Evolutionary conservation across 2,888 invertebrate genomes (phyloP), one percentile per base, ranked within the genome.

Genomic region (Pheosia gnoma): DNA sequence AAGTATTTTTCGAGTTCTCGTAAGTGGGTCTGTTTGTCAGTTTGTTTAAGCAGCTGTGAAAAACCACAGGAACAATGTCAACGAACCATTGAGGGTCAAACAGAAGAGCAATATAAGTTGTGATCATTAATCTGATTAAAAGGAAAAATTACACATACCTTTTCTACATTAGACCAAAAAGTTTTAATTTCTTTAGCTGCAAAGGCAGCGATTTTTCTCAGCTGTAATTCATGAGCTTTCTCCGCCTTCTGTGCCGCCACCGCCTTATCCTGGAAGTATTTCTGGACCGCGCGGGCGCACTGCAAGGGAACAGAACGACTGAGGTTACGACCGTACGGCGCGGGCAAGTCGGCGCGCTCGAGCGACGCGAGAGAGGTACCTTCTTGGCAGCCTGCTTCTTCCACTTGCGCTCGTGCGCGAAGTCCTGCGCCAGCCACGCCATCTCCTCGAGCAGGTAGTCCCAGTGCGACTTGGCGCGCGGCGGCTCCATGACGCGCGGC

Each of bases 401-500:
- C 98, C 98, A 99, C 87, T 98, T 99, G 68, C 99, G 95, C 90
- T 99, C 99, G 87, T 98, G 98, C 41, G 97, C 97, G 91, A 99
- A 99, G 92, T 99, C 99, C 51, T 98, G 97, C 49, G 99, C 98
- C 73, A 99, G 94, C 99, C 99, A 99, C 51, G 97, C 97, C 98
- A 99, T 99, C 93, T 99, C 99, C 90, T 99, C 99, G 53, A 99
- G 94, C 70, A 99, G 94, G 90, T 98, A 99, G 90, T 99, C 99
- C 99, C 99, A 99, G 89, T 99, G 99, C 41, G 98, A 97, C 93
- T 99, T 99, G 59, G 96, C 94, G 69, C 99, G 95, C 66, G 96
- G 95, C 75, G 98, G 98, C 91, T 98, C 98, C 84, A 97, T 96
- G 70, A 98, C 96, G 92, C 98, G 98, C 60, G 98, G 98, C 85